Conservation (phyloP, 2,888 invertebrate genomes). For the Diarsia dahlii region DNA sequence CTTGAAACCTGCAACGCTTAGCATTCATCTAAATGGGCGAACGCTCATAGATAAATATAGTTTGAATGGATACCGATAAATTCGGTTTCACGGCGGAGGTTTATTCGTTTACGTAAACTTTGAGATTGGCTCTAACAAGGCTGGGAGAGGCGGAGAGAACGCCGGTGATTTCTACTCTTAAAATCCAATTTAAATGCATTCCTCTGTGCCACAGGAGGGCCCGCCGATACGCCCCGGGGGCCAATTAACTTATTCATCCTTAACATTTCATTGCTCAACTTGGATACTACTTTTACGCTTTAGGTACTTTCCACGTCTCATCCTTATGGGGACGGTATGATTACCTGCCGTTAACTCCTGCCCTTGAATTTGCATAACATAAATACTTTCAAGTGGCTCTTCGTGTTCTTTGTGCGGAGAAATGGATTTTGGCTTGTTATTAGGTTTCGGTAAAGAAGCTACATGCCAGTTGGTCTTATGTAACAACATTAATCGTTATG, state of each 20-base stretch:
- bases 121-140: conserved; percentile 90
- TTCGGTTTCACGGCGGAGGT: conserved; percentile 84
- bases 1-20: conserved; percentile 50
- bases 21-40: conserved; percentile 57
- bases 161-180: conserved; percentile 90
- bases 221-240: conserved; percentile 88
- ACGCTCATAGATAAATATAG: conserved; percentile 67
- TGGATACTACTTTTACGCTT: conserved; percentile 80
- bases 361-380: conserved; percentile 63
- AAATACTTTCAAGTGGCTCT: conserved; percentile 47
- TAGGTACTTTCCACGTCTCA: conserved; percentile 72
- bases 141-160: conserved; percentile 84
- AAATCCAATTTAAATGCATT: conserved; percentile 91
- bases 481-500: too few relatives aligned
- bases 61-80: conserved; percentile 86
- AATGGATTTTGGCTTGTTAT: conserved; percentile 11
- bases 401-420: conserved; percentile 18
- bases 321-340: conserved; percentile 68
- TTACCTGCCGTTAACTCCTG: conserved; percentile 65
- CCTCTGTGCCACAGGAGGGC: conserved; percentile 90
- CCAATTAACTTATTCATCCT: conserved; percentile 91
- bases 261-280: conserved; percentile 90
- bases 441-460: background rate
- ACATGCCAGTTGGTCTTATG: background rate
- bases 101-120: conserved; percentile 91